Base-by-base conservation (phyloP, 2,797 vertebrate genomes). In the Pogonophryne albipinna region DNA sequence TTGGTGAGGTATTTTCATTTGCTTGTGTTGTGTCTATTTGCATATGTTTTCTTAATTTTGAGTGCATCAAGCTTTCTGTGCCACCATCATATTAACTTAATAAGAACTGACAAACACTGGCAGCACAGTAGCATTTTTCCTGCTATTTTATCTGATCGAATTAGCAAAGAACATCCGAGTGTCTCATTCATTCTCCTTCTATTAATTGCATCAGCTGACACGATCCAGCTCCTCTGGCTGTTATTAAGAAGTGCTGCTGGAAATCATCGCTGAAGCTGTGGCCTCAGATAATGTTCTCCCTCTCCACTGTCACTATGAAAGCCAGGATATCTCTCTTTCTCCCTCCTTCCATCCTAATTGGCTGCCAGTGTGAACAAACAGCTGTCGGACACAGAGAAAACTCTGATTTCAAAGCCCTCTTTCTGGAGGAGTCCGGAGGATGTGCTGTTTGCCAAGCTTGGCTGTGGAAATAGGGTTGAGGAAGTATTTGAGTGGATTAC, bases 401-500 rank as follows among this genome's bases (percentile, higher is more conserved):
- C 72, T 89, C 82, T 87, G 86, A 92, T 89, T 89, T 87, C 86
- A 90, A 88, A 91, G 82, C 70, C 74, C 31, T 83, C 76, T 86
- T 84, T 79, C 62, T 68, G 81, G 78, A 83, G 74, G 69, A 77
- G 61, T 72, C 64, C 31, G 61, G 76, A 89, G 87, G 88, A 90
- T 76, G 86, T 73, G 17, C 78, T 53, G 86, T 86, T 91, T 89
- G 89, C 90, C 91, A 90, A 84, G 71, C 86, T 66, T 85, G 82
- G 85, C 84, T 59, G 49, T 79, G 73, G 84, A 65, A 78, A 87
- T 78, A 76, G 80, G 77, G 77, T 52, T 82, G 85, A 93, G 86
- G 87, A 93, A 91, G 92, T 81, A 70, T 92, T 88, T 90, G 89
- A 92, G 89, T 92, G 90, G 90, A 91, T 92, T 90, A 86, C 81